phyloP scores from a whole-genome alignment of 2,113 vertebrate species.

The Salvelinus fontinalis region DNA sequence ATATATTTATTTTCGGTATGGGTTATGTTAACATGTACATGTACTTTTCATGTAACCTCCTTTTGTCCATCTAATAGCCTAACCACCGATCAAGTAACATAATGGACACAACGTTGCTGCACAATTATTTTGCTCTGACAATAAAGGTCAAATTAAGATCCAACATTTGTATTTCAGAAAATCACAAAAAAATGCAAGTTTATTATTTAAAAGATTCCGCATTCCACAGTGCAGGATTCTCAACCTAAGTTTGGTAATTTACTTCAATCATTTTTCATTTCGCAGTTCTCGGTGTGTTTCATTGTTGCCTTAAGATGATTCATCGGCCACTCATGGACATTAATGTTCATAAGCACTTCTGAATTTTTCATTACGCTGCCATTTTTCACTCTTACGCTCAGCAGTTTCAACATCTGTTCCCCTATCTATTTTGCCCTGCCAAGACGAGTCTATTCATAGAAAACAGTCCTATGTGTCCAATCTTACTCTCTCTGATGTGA shows the following conservation, averaged over 20 bases:
- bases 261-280: too few relatives aligned
- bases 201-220: background rate
- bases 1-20: too few relatives aligned
- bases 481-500: constrained; percentile 6
- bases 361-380: constrained; percentile 34
- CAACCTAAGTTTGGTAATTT: too few relatives aligned
- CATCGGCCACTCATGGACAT: constrained; percentile 37
- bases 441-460: constrained; percentile 17
- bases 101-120: too few relatives aligned
- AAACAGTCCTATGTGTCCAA: constrained; percentile 1
- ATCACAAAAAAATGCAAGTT: background rate
- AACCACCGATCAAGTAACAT: too few relatives aligned
- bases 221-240: background rate
- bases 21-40: too few relatives aligned
- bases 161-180: too few relatives aligned
- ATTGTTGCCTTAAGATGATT: constrained; percentile 18
- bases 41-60: too few relatives aligned
- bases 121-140: too few relatives aligned
- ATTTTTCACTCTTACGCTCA: constrained; percentile 35
- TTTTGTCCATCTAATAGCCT: too few relatives aligned
- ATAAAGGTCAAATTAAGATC: too few relatives aligned
- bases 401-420: constrained; percentile 51
- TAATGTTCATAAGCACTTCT: constrained; percentile 42
- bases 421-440: constrained; percentile 19
- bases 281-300: background rate